phyloP scores from a whole-genome alignment of 2,888 invertebrate genomes.

The Sphinx pinastri region DNA sequence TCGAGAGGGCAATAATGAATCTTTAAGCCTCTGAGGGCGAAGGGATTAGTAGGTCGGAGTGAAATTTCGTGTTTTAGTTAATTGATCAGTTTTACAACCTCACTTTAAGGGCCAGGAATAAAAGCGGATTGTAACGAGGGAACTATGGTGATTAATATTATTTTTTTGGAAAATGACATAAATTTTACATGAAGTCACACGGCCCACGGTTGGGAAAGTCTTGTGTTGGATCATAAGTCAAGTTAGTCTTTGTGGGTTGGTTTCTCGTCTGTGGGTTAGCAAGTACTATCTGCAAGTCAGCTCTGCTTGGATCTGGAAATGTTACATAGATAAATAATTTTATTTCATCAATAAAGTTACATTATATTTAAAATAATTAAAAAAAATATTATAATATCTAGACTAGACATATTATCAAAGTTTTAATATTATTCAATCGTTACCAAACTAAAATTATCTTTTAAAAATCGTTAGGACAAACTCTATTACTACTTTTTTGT shows the following conservation, averaged over 20 bases:
- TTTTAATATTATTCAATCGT: too few relatives aligned
- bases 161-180: neutral
- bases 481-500: too few relatives aligned
- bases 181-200: too few relatives aligned
- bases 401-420: too few relatives aligned
- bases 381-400: neutral
- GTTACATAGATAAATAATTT: too few relatives aligned
- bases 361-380: neutral
- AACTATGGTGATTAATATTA: constrained; percentile 7
- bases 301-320: too few relatives aligned
- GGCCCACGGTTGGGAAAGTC: neutral
- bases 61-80: constrained; percentile 31
- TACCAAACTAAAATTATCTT: too few relatives aligned
- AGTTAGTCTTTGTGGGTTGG: neutral
- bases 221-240: neutral
- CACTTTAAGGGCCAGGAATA: constrained; percentile 6
- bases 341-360: too few relatives aligned
- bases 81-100: constrained; percentile 29
- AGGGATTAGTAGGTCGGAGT: constrained; percentile 30
- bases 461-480: too few relatives aligned
- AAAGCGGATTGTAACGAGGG: constrained; percentile 7
- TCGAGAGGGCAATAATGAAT: constrained; percentile 8
- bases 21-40: constrained; percentile 12
- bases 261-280: too few relatives aligned
- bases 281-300: too few relatives aligned